Evolutionary conservation across 2,797 vertebrate genomes (phyloP), one percentile per base, ranked within the genome.

Genomic region (Geotrypetes seraphini): DNA sequence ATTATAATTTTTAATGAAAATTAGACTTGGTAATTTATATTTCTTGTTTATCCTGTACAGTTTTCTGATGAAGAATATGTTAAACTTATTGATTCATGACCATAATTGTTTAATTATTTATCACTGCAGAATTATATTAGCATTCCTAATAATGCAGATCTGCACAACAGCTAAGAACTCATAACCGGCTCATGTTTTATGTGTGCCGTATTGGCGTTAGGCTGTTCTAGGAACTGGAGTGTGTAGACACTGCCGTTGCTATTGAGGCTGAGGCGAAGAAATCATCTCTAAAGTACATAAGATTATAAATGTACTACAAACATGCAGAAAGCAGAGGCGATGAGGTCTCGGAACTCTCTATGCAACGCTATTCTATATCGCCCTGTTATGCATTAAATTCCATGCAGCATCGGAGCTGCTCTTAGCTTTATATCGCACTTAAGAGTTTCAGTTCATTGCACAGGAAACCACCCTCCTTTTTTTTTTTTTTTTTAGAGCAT

Each of bases 61-160:
- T 92, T 94, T 91, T 87, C 92, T 91, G 91, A 92, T 93, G 90
- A 90, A 94, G 93, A 94, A 91, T 91, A 88, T 90, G 89, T 85
- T 89, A 88, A 91, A 92, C 90, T 96, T 96, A 97, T 96, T 96
- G 92, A 97, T 95, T 98, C 93, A 98, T 97, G 93, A 96, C 92
- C 86, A 83, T 94, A 96, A 96, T 97, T 96, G 90, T 96, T 98
- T 96, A 96, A 98, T 97, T 96, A 97, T 96, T 98, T 95, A 97
- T 97, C 92, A 88, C 87, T 85, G 90, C 91, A 84, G 90, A 85
- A 86, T 87, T 89, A 87, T 87, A 96, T 98, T 95, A 93, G 90
- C 93, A 96, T 93, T 93, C 92, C 89, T 92, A 93, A 97, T 93
- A 84, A 83, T 79, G 79, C 85, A 90, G 87, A 88, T 86, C 81